Base-by-base conservation (phyloP, 2,113 vertebrate species). In the Heliornis fulica region DNA sequence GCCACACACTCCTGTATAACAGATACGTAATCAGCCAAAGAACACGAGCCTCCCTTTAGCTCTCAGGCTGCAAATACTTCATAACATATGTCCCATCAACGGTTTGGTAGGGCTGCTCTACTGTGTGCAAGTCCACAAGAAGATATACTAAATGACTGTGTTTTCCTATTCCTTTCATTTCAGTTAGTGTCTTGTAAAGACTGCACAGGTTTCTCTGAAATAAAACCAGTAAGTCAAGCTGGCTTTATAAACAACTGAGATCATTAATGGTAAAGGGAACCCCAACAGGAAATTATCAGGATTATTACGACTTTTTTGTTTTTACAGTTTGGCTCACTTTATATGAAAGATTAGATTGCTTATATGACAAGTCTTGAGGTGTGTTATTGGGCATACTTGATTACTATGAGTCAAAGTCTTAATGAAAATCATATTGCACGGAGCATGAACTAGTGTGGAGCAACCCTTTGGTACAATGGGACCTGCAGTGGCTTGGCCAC, bases 81-180 rank as follows among this genome's bases (percentile, higher is more conserved):
- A 11, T 76, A 89, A 94, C 70, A 87, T 90, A 45, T 92, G 72
- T 65, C 90, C 79, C 83, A 85, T 81, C 94, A 77, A n/a, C 83
- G 89, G 89, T 90, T 61, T 95, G 82, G 84, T 86, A 90, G 92
- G 94, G 61, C 61, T 90, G 25, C 88, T 93, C 80, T 72, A 93
- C 70, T 82, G 61, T 20, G 29, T 83, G 59, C 63, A 95, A 94
- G 45, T 84, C 40, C 74, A 83, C 36, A 74, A 92, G 81, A 83
- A 91, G 19, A 81, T 68, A 70, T 26, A 65, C n/a, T 90, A 60
- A 92, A 96, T 77, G 10, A 71, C 75, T 83, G 48, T 32, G 72
- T 95, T 97, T 94, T 89, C 34, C 81, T 86, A 56, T 94, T 94
- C 50, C 20, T 92, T 96, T 82, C 83, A 81, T 89, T 83, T 90